Evolutionary conservation across 2,113 vertebrate species (phyloP).

Genomic region (Dromas ardeola): DNA sequence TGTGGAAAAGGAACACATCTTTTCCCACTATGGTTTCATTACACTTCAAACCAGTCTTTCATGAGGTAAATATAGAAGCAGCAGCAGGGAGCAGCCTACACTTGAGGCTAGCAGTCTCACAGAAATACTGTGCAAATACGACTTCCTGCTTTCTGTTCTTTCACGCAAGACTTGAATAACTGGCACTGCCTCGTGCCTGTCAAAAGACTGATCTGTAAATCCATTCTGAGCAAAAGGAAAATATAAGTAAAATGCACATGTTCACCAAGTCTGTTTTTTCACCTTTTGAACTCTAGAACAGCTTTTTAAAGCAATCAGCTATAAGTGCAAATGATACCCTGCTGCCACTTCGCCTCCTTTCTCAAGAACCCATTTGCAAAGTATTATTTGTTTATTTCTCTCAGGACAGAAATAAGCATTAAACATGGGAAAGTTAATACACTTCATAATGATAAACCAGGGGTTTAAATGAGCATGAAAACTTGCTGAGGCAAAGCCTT

Average conservation of each 20-base stretch:
- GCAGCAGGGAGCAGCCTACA: conserved; percentile 35
- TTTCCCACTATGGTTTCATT: neutral
- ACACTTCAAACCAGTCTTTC: neutral
- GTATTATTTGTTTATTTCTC: conserved; percentile 55
- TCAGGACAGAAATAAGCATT: conserved; percentile 55
- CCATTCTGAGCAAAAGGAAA: neutral
- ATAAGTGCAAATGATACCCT: neutral
- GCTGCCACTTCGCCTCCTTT: conserved; percentile 3
- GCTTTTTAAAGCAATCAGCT: neutral
- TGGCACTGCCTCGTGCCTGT: neutral
- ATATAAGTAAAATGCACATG: neutral
- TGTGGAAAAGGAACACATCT: neutral
- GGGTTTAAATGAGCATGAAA: conserved; percentile 61
- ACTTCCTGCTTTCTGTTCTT: neutral
- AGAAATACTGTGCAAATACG: neutral
- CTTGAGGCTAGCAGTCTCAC: conserved; percentile 40
- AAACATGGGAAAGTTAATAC: conserved; percentile 44
- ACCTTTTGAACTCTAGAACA: conserved; percentile 21
- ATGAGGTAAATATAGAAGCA: conserved; percentile 31
- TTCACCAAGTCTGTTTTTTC: conserved; percentile 20
- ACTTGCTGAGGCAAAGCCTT: conserved; percentile 61
- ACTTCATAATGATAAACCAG: conserved; percentile 36
- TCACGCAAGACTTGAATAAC: neutral
- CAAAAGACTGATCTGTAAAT: conserved; percentile 34
- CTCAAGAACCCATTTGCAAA: conserved; percentile 38